phyloP scores from a whole-genome alignment of 2,888 invertebrate species.

The Meteorus cinctellus region DNA sequence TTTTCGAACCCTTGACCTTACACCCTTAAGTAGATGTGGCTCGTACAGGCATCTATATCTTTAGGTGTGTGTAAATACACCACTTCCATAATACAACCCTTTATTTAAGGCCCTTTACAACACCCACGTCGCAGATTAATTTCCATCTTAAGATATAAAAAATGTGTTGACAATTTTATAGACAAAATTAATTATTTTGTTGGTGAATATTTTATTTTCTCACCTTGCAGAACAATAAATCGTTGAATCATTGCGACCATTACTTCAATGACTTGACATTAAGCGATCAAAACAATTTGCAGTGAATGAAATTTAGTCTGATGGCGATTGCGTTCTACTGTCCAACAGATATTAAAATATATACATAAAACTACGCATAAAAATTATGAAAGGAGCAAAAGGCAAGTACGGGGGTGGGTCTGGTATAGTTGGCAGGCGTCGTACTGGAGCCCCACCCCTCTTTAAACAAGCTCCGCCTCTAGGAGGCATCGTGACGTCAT shows the following conservation, averaged over 20 bases:
- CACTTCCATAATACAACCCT: not conserved
- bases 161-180: no score
- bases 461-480: constrained; percentile 69
- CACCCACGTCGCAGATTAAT: not conserved
- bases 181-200: no score
- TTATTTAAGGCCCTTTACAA: constrained; percentile 18
- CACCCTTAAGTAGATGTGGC: not conserved
- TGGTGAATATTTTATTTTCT: no score
- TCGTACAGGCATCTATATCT: no score
- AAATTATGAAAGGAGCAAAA: constrained; percentile 24
- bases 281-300: no score
- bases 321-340: not conserved
- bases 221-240: no score
- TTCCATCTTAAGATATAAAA: not conserved
- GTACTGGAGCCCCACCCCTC: constrained; percentile 62
- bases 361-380: not conserved
- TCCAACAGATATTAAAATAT: not conserved
- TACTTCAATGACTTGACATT: no score
- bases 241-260: no score
- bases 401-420: constrained; percentile 41
- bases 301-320: not conserved
- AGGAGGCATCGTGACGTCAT: constrained; percentile 69
- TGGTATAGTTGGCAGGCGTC: constrained; percentile 46
- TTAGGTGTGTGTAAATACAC: not conserved
- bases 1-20: constrained; percentile 1